These are phyloP conservation scores for Hyposoter dolosus DNA, from an alignment of 2,888 invertebrate genomes.

Conservation along the genomic window DNA sequence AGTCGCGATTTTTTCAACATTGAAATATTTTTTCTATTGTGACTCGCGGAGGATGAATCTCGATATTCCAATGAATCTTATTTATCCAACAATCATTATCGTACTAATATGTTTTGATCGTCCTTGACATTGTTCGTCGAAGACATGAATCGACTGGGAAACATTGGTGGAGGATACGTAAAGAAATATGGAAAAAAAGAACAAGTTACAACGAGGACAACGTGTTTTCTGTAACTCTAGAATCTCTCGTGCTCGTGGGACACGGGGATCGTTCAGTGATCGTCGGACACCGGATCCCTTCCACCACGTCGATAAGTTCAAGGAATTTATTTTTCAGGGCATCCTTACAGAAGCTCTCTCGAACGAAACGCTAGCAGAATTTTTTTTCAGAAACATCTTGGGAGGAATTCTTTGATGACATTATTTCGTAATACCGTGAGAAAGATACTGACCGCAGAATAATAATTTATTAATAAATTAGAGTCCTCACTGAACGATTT, in stretches of 20 bases:
- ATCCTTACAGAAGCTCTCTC: slow-evolving; percentile 39
- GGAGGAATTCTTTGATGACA: slow-evolving; percentile 2
- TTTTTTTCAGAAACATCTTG: neutral
- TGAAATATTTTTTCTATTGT: too few species aligned
- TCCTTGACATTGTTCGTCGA: slow-evolving; percentile 23
- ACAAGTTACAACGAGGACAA: slow-evolving; percentile 25
- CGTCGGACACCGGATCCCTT: slow-evolving; percentile 38
- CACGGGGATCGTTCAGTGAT: slow-evolving; percentile 22
- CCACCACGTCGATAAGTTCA: slow-evolving; percentile 36
- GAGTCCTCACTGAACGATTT: neutral
- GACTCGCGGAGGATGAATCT: neutral
- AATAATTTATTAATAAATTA: neutral
- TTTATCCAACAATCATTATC: neutral
- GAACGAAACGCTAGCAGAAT: neutral
- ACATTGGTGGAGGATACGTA: neutral
- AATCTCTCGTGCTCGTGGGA: slow-evolving; percentile 23
- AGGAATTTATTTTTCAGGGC: slow-evolving; percentile 42
- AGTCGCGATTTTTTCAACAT: neutral
- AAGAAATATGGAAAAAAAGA: slow-evolving; percentile 21
- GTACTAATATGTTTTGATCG: slow-evolving; percentile 5
- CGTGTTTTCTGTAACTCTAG: slow-evolving; percentile 53
- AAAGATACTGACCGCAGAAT: neutral
- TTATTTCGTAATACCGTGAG: neutral
- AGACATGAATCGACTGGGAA: slow-evolving; percentile 4
- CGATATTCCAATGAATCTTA: neutral